These are phyloP conservation scores for Orgyia antiqua DNA, from an alignment of 2,888 invertebrate genomes.

Conservation along the genomic window DNA sequence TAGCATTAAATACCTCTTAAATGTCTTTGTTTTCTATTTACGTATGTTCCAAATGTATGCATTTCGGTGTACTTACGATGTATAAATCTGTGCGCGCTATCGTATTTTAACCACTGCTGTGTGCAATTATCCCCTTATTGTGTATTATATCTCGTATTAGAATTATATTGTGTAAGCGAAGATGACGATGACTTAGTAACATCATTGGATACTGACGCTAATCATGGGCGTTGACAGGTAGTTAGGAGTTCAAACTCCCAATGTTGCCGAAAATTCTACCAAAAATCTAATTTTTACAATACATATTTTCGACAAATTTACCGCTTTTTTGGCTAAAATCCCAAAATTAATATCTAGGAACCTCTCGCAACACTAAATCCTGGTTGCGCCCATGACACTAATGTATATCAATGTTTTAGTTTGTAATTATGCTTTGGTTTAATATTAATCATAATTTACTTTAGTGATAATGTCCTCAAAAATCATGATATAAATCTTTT, in stretches of 20 bases:
- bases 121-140: slow-evolving; percentile 64
- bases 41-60: slow-evolving; percentile 33
- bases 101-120: slow-evolving; percentile 56
- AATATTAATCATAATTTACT: slow-evolving; percentile 73
- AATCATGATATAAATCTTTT: slow-evolving; percentile 68
- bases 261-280: too few species aligned
- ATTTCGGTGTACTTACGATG: slow-evolving; percentile 55
- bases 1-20: too few species aligned
- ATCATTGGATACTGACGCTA: slow-evolving; percentile 60
- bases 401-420: slow-evolving; percentile 71
- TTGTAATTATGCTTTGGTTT: slow-evolving; percentile 71
- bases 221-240: too few species aligned
- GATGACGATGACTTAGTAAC: slow-evolving; percentile 44
- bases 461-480: slow-evolving; percentile 62
- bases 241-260: too few species aligned
- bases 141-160: slow-evolving; percentile 73
- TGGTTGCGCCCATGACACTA: too few species aligned
- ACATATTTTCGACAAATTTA: too few species aligned
- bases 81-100: slow-evolving; percentile 45
- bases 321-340: too few species aligned
- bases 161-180: slow-evolving; percentile 49
- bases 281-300: too few species aligned
- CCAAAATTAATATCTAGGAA: too few species aligned
- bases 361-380: too few species aligned
- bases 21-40: slow-evolving; percentile 18